phyloP scores from a whole-genome alignment of 2,888 invertebrate genomes.

The Chesias legatella region DNA sequence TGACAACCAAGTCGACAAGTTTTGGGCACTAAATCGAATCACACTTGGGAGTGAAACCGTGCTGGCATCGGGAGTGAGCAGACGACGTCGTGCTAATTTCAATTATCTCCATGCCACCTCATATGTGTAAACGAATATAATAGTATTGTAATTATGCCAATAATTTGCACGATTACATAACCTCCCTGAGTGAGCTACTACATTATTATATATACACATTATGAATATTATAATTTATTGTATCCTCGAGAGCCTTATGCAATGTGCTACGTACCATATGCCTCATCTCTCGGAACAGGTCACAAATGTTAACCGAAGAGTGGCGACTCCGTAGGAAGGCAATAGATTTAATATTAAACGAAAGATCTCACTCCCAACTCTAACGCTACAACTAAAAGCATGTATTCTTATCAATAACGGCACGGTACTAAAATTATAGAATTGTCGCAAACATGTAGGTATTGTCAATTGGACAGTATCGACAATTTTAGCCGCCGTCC shows the following conservation, averaged over 20 bases:
- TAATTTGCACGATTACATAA: neutral
- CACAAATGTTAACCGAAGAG: too few relatives aligned
- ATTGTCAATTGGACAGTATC: neutral
- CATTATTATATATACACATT: conserved; percentile 2
- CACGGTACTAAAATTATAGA: conserved; percentile 10
- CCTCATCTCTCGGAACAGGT: too few relatives aligned
- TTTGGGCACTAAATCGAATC: conserved; percentile 9
- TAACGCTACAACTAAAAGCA: conserved; percentile 15
- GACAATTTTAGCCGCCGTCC: conserved; percentile 5
- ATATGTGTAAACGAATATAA: too few relatives aligned
- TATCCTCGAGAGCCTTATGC: neutral
- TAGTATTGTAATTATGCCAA: too few relatives aligned
- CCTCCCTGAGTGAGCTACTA: conserved; percentile 17
- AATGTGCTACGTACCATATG: too few relatives aligned
- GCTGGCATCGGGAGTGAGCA: conserved; percentile 1
- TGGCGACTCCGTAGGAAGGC: neutral
- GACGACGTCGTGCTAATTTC: neutral
- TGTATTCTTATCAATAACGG: conserved; percentile 3
- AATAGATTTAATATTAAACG: conserved; percentile 4
- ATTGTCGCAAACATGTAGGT: conserved; percentile 1
- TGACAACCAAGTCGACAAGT: conserved; percentile 13
- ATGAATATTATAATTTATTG: neutral
- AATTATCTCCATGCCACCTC: too few relatives aligned
- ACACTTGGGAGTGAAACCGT: conserved; percentile 16
- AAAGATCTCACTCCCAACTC: conserved; percentile 18